These are phyloP conservation scores for Stylophora pistillata DNA, from an alignment of 64 coral and sea anemone genomes.

Conservation along the genomic window DNA sequence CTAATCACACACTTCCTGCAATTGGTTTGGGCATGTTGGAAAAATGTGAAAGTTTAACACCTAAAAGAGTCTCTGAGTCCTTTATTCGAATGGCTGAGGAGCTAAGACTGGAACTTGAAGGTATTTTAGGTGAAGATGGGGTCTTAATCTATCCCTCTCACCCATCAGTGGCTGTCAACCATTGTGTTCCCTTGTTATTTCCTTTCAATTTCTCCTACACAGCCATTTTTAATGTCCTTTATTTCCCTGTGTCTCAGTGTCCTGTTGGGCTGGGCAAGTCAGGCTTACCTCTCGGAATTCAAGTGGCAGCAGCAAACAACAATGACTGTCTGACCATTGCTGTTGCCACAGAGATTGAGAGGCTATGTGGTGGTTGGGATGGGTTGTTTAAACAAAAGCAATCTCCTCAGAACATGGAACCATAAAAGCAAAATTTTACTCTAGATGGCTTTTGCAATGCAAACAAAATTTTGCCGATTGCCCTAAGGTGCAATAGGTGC, in stretches of 20 bases:
- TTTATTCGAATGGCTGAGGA: slow-evolving; percentile 71
- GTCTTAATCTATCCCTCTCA: slow-evolving; percentile 87
- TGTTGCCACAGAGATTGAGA: slow-evolving; percentile 87
- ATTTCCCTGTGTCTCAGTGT: slow-evolving; percentile 89
- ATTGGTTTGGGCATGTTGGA: slow-evolving; percentile 90
- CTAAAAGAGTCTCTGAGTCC: slow-evolving; percentile 54
- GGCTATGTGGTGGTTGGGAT: slow-evolving; percentile 79
- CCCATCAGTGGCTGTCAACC: slow-evolving; percentile 68
- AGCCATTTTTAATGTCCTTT: slow-evolving; percentile 93
- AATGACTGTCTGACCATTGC: slow-evolving; percentile 82
- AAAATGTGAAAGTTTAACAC: slow-evolving; percentile 78
- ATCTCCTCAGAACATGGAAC: background rate
- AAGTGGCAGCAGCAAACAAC: slow-evolving; percentile 69
- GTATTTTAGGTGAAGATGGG: slow-evolving; percentile 81
- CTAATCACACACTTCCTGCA: slow-evolving; percentile 88
- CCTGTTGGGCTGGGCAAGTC: slow-evolving; percentile 59
- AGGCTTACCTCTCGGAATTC: slow-evolving; percentile 85
- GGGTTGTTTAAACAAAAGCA: slow-evolving; percentile 70
- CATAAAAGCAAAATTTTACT: background rate
- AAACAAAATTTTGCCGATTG: background rate
- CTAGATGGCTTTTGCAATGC: background rate
- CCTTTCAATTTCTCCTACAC: slow-evolving; percentile 91
- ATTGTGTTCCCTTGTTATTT: slow-evolving; percentile 78
- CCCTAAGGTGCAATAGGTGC: too few relatives aligned
- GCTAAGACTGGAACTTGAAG: slow-evolving; percentile 74